These are phyloP conservation scores for Ifrita kowaldi DNA, from an alignment of 2,113 vertebrate genomes.

Conservation along the genomic window DNA sequence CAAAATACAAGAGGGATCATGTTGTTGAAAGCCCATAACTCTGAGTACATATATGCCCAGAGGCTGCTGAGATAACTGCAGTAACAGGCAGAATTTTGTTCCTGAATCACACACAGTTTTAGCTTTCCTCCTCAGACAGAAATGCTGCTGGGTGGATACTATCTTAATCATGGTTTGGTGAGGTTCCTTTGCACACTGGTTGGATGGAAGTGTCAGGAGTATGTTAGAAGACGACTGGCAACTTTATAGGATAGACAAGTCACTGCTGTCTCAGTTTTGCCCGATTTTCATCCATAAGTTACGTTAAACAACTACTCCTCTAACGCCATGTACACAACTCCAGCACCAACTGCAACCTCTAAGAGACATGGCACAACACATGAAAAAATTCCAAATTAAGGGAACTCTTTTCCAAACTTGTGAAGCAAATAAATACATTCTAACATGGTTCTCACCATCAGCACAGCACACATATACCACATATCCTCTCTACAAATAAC, in stretches of 20 bases:
- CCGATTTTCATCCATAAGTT: neutral
- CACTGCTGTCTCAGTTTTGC: neutral
- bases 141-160: neutral
- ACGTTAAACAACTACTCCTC: neutral
- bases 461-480: neutral
- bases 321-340: neutral
- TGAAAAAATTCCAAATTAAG: neutral
- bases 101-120: neutral
- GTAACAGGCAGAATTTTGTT: neutral
- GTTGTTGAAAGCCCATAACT: conserved; percentile 28
- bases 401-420: neutral
- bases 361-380: neutral
- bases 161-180: neutral
- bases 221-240: neutral
- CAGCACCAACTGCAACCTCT: neutral
- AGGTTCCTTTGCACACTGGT: neutral
- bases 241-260: neutral
- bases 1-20: conserved; percentile 41
- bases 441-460: neutral
- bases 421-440: neutral
- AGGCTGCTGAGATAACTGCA: conserved; percentile 25
- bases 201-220: neutral
- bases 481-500: neutral
- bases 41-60: conserved; percentile 13
- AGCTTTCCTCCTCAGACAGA: neutral